These are phyloP conservation scores for Montipora foliosa DNA, from an alignment of 64 coral and sea anemone species.

Conservation along the genomic window DNA sequence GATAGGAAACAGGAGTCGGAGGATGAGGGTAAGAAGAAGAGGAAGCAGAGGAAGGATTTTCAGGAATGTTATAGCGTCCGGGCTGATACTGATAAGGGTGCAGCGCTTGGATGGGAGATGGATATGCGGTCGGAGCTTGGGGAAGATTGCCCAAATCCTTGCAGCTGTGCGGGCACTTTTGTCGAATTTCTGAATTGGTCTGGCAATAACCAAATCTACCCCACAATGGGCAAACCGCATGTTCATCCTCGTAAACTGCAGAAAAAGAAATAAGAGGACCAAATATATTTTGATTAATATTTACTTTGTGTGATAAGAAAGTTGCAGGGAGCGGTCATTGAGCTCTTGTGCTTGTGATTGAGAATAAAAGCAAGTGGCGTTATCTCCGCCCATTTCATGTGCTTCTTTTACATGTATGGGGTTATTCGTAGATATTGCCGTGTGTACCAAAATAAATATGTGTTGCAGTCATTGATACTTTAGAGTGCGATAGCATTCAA, in stretches of 20 bases:
- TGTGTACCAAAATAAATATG: too few relatives aligned
- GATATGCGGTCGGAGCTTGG: constrained; percentile 36
- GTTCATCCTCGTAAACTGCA: constrained; percentile 46
- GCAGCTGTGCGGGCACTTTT: constrained; percentile 77
- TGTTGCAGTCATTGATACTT: too few relatives aligned
- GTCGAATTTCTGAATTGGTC: constrained; percentile 50
- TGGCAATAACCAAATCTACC: constrained; percentile 60
- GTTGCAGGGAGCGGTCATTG: too few relatives aligned
- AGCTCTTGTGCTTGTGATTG: too few relatives aligned
- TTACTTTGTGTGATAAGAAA: too few relatives aligned
- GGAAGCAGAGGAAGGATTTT: not conserved
- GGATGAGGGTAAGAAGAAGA: not conserved
- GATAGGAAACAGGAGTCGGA: not conserved
- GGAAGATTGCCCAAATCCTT: constrained; percentile 23
- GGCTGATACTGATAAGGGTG: constrained; percentile 71
- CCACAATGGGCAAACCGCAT: constrained; percentile 72
- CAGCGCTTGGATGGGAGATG: constrained; percentile 28
- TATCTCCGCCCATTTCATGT: too few relatives aligned
- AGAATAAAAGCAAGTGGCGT: too few relatives aligned
- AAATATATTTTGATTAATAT: too few relatives aligned
- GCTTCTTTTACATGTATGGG: too few relatives aligned
- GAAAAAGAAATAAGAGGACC: not conserved
- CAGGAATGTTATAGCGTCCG: constrained; percentile 37
- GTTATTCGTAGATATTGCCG: too few relatives aligned
- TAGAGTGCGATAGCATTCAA: too few relatives aligned